A percentile compares a stretch with the other conserved stretches of the same genome.
Evolutionary conservation across 2,888 invertebrate genomes (phyloP).

Genomic region (Troglohyphantes excavatus): DNA sequence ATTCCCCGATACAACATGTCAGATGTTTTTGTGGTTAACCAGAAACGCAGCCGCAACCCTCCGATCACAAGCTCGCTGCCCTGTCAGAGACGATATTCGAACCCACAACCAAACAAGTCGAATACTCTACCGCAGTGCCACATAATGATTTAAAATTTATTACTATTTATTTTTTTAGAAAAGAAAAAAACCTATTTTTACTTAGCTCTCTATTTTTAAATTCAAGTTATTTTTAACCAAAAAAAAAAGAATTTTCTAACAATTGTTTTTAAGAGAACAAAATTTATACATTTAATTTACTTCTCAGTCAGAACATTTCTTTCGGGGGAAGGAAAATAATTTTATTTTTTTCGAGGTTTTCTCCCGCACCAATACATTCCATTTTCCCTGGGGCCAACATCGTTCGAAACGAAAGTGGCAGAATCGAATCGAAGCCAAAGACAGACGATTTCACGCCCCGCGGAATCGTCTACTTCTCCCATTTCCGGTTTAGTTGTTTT

Average conservation of each 20-base stretch:
- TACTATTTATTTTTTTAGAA: no score
- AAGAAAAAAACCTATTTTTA: no score
- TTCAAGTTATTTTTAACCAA: no score
- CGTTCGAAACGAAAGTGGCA: constrained; percentile 31
- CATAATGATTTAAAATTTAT: no score
- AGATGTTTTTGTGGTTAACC: no score
- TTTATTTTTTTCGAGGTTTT: background rate
- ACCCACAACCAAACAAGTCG: no score
- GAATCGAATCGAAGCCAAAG: constrained; percentile 18
- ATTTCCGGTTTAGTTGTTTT: constrained; percentile 61
- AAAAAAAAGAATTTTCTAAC: background rate
- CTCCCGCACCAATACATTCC: background rate
- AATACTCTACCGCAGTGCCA: no score
- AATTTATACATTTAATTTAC: constrained; percentile 12
- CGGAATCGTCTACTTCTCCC: constrained; percentile 48
- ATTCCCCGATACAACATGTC: no score
- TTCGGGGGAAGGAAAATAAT: background rate
- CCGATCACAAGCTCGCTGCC: no score
- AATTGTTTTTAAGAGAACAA: background rate
- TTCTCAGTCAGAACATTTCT: background rate
- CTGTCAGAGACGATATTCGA: no score
- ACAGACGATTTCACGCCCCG: constrained; percentile 65
- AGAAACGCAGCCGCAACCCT: no score
- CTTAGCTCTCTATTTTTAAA: no score
- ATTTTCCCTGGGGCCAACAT: constrained; percentile 7